Base-by-base conservation (phyloP, 2,888 invertebrate genomes). In the Cheilosia pagana region DNA sequence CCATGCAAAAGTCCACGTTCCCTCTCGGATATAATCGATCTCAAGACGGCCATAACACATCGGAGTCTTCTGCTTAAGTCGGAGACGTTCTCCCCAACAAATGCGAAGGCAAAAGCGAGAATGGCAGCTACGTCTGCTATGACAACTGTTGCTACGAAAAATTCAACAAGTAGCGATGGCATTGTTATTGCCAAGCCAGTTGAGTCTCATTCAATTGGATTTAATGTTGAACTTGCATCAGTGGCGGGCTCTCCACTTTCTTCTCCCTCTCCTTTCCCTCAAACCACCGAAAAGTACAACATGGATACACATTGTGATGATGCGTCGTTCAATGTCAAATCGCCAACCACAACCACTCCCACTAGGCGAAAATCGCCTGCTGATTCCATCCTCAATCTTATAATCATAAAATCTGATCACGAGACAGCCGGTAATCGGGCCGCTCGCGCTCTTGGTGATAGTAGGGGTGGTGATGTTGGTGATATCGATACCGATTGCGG, bases 151-250 rank as follows among this genome's bases (percentile, higher is more conserved):
- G 67, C 25, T 45, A 53, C 48, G 28, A 52, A 57, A 39, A 50
- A 50, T 21, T 23, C 14, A 63, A 57, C 19, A 23, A 70, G 43
- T 50, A 81, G 55, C 81, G 77, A 86, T 81, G 87, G 88, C 62
- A 87, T 89, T 68, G 89, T 90, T 62, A 88, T 89, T 70, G 89
- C 90, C 21, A 90, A 89, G 82, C 90, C 90, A 57, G 88, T 89
- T 70, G 88, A 89, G 75, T 88, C 87, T 45, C 87, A 88, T 76
- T 89, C 89, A 35, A 89, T 90, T 68, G 90, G 90, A 65, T 90
- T 90, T 77, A 89, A 89, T 86, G 87, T 89, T 39, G 77, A 67
- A 23, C 25, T 48, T n/a, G 41, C 67, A 10, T 12, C 35, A 35
- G 35, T 12, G 35, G 35, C 12, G 35, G 28, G 50, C 55, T 19